Evolutionary conservation across 2,888 invertebrate species (phyloP).

Genomic region (Balanococcus diminutus): DNA sequence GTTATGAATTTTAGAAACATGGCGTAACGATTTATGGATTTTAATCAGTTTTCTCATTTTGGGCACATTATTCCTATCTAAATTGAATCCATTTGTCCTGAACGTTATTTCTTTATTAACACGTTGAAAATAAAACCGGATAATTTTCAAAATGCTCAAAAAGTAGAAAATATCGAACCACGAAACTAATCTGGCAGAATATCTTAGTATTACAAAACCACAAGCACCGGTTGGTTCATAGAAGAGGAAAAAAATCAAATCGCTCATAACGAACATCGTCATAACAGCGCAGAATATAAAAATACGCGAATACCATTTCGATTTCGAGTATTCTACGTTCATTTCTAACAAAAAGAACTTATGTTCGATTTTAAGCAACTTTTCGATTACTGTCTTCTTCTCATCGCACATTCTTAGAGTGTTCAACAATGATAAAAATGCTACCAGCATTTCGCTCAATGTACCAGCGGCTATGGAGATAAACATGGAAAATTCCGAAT

Average conservation of each 20-base stretch:
- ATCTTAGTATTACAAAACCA: neutral
- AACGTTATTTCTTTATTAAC: neutral
- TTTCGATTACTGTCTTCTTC: neutral
- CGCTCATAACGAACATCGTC: neutral
- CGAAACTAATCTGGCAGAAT: neutral
- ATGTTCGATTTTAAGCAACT: neutral
- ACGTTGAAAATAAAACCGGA: neutral
- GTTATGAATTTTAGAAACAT: constrained; percentile 6
- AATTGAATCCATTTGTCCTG: no score
- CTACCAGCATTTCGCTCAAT: neutral
- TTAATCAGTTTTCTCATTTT: neutral
- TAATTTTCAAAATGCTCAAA: neutral
- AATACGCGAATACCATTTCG: neutral
- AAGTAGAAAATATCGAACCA: constrained; percentile 35
- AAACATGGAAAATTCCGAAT: neutral
- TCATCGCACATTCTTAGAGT: neutral
- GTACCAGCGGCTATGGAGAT: neutral
- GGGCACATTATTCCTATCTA: neutral
- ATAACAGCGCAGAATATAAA: neutral
- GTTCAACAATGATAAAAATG: neutral
- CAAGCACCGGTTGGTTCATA: neutral
- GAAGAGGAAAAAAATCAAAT: neutral
- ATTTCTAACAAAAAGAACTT: neutral
- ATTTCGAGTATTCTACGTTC: neutral
- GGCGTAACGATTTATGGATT: neutral